Evolutionary conservation across 2,797 vertebrate species (phyloP), one percentile per base, ranked within the genome.

Genomic region (Apodemus agrarius): DNA sequence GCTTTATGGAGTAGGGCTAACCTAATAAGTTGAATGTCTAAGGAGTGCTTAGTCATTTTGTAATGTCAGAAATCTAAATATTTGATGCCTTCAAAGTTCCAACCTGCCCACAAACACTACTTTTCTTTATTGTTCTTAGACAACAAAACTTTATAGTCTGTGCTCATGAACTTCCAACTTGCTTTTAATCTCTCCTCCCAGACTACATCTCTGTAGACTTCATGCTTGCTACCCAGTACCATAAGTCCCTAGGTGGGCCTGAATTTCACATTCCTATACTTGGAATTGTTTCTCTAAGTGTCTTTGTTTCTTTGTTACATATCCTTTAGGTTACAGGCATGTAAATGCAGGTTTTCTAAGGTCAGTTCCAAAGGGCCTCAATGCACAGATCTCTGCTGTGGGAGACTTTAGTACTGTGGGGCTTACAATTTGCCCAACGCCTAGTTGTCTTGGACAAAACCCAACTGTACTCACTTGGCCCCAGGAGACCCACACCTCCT

Each of bases 231-330:
- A 57, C 80, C 43, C 65, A 96, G 72, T 6, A 81, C 9, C 37
- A 69, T 76, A 69, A 92, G 54, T 63, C 12, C 49, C 76, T 29
- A 67, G 8, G 24, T 93, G 76, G 57, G 90, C 92, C 95, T 94
- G 34, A 43, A 63, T 87, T 82, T 89, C 69, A 93, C 43, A 86
- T 24, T 87, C 24, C 65, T 63, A 31, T 75, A 93, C 69, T 92
- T 3, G 16, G 57, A 87, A 75, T 90, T 93, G 80, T 90, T 24
- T 74, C 84, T 84, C 37, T 87, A 37, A 12, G 37, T 63, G 57
- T 87, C 43, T 89, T 87, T 96, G 57, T 89, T 83, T 93, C 82
- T 96, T 29, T 87, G 29, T 72, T 72, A 65, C 3, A 80, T 75
- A 80, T n/a, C 34, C 21, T 93, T 49, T 83, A 80, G 80, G n/a